Evolutionary conservation across 1,140 invertebrate genomes (phyloP).

Genomic region (Stratiolaelaps scimitus): DNA sequence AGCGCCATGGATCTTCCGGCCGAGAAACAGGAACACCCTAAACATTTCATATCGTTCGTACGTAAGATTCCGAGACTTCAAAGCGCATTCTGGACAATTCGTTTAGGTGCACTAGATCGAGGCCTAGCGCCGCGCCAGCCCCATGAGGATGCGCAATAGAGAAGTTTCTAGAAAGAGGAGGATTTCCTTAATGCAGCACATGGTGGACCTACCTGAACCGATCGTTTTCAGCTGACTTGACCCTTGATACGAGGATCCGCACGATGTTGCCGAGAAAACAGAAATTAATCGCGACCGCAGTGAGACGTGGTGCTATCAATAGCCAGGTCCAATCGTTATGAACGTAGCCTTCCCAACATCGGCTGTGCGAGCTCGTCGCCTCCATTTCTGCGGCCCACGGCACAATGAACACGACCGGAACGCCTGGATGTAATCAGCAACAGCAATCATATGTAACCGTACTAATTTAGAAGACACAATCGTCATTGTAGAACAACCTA

Average conservation of each 20-base stretch:
- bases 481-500: too few relatives aligned
- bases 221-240: slow-evolving; percentile 40
- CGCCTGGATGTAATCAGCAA: slow-evolving; percentile 39
- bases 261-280: slow-evolving; percentile 45
- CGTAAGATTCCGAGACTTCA: too few relatives aligned
- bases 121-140: not conserved
- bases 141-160: not conserved
- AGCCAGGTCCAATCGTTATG: slow-evolving; percentile 41
- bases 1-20: too few relatives aligned
- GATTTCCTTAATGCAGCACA: not conserved
- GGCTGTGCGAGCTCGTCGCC: slow-evolving; percentile 34
- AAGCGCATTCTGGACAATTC: too few relatives aligned
- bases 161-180: slow-evolving; percentile 19
- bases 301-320: slow-evolving; percentile 41
- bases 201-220: slow-evolving; percentile 39
- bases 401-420: slow-evolving; percentile 40
- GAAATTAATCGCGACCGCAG: slow-evolving; percentile 42
- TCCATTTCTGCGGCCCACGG: slow-evolving; percentile 42
- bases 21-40: too few relatives aligned
- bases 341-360: slow-evolving; percentile 43
- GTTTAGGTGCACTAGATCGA: too few relatives aligned
- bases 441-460: too few relatives aligned
- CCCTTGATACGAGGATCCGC: slow-evolving; percentile 41
- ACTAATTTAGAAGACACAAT: too few relatives aligned
- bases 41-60: too few relatives aligned